Evolutionary conservation across 2,113 vertebrate species (phyloP).

Genomic region (Jaculus jaculus): DNA sequence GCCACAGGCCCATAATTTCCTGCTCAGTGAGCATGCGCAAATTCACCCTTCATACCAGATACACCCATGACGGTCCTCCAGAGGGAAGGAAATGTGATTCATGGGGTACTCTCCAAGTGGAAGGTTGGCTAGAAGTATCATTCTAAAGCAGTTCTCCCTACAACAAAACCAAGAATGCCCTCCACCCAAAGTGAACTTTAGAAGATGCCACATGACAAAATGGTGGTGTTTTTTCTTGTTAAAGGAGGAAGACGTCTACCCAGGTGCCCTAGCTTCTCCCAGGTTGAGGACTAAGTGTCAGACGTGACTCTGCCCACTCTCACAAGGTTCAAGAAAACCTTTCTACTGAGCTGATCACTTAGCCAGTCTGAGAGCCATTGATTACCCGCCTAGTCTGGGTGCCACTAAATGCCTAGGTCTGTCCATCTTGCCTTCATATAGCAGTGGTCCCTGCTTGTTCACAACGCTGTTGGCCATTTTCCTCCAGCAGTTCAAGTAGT

Average conservation of each 20-base stretch:
- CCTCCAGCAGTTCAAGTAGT: too few species aligned
- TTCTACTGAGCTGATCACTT: too few species aligned
- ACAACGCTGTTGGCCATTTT: too few species aligned
- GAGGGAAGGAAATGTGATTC: constrained; percentile 42
- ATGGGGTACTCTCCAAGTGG: background rate
- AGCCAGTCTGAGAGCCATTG: too few species aligned
- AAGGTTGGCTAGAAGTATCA: background rate
- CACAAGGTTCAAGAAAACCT: too few species aligned
- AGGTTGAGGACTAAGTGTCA: background rate
- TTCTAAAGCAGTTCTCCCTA: constrained; percentile 1
- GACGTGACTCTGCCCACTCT: rapidly evolving
- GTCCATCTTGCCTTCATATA: too few species aligned
- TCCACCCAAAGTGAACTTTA: background rate
- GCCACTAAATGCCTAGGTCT: too few species aligned
- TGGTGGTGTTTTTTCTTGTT: background rate
- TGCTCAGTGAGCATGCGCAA: background rate
- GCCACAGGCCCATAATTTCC: background rate
- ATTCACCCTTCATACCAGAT: background rate
- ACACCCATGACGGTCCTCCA: background rate
- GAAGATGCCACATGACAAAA: background rate
- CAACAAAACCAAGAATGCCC: background rate
- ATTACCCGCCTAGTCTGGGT: too few species aligned
- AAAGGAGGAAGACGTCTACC: background rate
- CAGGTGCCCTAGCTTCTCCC: rapidly evolving
- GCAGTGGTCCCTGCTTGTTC: too few species aligned